Evolutionary conservation across 2,113 vertebrate genomes (phyloP).

Genomic region (Prunella himalayana): DNA sequence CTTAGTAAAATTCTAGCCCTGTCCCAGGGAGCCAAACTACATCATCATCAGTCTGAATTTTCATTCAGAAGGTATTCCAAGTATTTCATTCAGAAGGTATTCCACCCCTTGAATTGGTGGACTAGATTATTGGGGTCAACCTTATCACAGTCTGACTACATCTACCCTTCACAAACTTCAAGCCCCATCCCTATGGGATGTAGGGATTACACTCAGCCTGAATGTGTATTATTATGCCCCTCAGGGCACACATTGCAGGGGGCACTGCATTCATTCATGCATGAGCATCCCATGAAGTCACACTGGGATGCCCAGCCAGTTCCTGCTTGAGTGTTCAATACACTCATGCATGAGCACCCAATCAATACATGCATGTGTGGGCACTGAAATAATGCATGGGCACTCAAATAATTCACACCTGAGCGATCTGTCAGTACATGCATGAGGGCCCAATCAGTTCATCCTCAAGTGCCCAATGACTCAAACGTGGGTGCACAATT

Average conservation of each 20-base stretch:
- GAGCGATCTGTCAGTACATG: fast-evolving
- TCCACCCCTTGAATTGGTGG: background rate
- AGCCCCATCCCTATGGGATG: background rate
- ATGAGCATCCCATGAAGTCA: background rate
- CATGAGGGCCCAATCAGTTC: background rate
- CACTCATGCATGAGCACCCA: background rate
- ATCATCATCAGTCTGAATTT: background rate
- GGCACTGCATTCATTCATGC: background rate
- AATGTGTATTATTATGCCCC: background rate
- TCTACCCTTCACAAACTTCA: background rate
- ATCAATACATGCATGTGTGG: background rate
- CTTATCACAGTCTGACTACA: background rate
- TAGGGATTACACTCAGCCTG: background rate
- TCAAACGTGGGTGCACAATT: background rate
- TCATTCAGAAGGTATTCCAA: background rate
- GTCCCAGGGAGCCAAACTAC: background rate
- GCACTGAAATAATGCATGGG: background rate
- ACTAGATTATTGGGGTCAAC: background rate
- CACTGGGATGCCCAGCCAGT: background rate
- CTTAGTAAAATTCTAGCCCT: background rate
- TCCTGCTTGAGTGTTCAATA: background rate
- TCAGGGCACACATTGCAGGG: background rate
- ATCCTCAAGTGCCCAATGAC: background rate
- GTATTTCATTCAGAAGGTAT: background rate
- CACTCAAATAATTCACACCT: background rate